phyloP scores from a whole-genome alignment of 2,888 invertebrate species.

The Ellobium chinense region DNA sequence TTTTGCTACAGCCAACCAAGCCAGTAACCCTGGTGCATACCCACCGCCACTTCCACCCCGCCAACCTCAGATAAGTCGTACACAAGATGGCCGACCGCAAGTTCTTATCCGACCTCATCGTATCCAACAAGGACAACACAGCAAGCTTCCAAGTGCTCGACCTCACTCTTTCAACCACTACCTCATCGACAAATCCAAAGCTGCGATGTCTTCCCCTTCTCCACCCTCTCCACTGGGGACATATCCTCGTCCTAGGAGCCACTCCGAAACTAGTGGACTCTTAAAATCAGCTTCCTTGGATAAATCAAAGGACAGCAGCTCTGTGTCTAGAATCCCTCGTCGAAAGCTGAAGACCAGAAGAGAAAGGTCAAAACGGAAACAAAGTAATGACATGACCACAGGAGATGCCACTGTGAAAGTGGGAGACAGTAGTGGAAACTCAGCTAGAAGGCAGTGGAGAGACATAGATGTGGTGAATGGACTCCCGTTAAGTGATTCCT shows the following conservation, averaged over 20 bases:
- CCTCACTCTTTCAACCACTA: constrained; percentile 46
- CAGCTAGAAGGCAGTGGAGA: constrained; percentile 13
- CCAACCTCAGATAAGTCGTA: constrained; percentile 33
- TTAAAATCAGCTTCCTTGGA: neutral
- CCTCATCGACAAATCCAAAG: constrained; percentile 36
- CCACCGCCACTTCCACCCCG: constrained; percentile 40
- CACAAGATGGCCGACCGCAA: constrained; percentile 40
- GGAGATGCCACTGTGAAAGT: neutral
- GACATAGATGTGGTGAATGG: constrained; percentile 38
- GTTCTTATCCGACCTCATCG: constrained; percentile 37
- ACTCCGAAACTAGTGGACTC: constrained; percentile 13
- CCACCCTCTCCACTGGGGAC: neutral
- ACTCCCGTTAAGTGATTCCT: constrained; percentile 56
- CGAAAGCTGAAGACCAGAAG: constrained; percentile 38
- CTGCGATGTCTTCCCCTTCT: constrained; percentile 11
- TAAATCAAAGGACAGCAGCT: neutral
- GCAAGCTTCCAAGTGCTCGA: neutral
- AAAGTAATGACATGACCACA: constrained; percentile 20
- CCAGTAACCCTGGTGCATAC: neutral
- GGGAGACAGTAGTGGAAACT: neutral
- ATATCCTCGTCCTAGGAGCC: constrained; percentile 18
- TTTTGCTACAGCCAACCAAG: neutral
- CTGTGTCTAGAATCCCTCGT: neutral
- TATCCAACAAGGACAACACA: neutral
- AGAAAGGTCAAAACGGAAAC: constrained; percentile 36